Evolutionary conservation across 2,113 vertebrate species (phyloP), one percentile per base, ranked within the genome.

Genomic region (Centropus unirufus): DNA sequence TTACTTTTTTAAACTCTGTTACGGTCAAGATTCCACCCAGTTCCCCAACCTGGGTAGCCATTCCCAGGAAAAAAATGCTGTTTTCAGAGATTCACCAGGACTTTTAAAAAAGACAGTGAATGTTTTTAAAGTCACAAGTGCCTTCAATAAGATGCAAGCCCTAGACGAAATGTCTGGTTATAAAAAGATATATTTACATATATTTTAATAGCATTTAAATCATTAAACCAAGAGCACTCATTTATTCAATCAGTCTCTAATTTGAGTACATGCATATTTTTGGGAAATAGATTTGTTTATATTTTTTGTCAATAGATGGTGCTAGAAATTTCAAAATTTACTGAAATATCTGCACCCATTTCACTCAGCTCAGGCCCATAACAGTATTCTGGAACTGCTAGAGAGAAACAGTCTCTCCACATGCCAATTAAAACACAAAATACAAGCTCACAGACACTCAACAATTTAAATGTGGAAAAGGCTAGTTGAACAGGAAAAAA

Each of bases 261-360:
- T 94, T 88, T 44, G 62, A 90, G 63, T 63, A 16, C 69, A 87
- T 95, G 85, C 34, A 82, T 85, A 77, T 92, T 84, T 96, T 90
- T 27, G 87, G 46, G 84, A 92, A 96, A 96, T 77, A 76, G 51
- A 39, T 89, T 77, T 95, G 89, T 44, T 83, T 62, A 46, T 47
- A 36, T 78, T 91, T 90, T 92, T 95, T 51, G 90, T 96, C 96
- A 96, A 97, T 95, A 97, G 96, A 96, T 97, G 96, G 96, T 95
- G 94, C 96, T 97, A 97, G 90, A 27, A 97, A 88, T 93, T 95
- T 67, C 94, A 86, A 23, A 70, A 93, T 92, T 86, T 87, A 26
- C 52, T 90, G 49, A 63, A 90, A 74, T 78, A 91, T 61, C 78
- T 93, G 21, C 64, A 75, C 64, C 84, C 49, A 55, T 91, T 96